Percentiles rank a stretch among this genome's conserved stretches.
These are phyloP conservation scores for Galagoides demidoff DNA, from an alignment of 2,797 vertebrate genomes.

Conservation along the genomic window DNA sequence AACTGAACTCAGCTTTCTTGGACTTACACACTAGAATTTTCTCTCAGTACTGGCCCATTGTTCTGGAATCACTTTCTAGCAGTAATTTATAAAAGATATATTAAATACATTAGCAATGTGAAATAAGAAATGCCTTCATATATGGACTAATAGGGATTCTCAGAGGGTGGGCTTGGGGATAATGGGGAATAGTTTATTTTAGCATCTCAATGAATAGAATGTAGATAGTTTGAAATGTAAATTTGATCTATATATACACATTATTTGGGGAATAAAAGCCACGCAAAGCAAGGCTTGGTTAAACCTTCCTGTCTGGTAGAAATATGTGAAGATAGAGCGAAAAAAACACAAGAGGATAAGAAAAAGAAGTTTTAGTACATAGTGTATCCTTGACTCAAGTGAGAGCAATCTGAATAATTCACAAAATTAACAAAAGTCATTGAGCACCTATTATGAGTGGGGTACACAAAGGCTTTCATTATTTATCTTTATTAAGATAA, in stretches of 20 bases:
- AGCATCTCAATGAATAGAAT: not conserved
- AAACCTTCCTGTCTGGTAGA: not conserved
- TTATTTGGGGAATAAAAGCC: constrained; percentile 5
- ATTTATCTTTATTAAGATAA: not conserved
- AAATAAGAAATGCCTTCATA: not conserved
- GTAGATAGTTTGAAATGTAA: not conserved
- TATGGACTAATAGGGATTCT: not conserved
- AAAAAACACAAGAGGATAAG: not conserved
- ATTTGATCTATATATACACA: not conserved
- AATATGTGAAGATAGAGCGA: not conserved
- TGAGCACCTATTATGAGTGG: constrained; percentile 14
- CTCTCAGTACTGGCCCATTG: not conserved
- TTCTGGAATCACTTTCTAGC: not conserved
- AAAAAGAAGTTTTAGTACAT: not conserved
- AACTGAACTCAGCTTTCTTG: constrained; percentile 14
- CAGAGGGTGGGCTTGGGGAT: not conserved
- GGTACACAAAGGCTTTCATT: not conserved
- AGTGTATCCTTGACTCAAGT: not conserved
- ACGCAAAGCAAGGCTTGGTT: not conserved
- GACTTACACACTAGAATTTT: not conserved
- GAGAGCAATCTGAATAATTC: constrained; percentile 4
- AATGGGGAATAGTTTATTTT: not conserved
- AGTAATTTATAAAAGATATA: constrained; percentile 13
- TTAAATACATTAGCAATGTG: not conserved
- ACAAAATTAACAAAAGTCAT: constrained; percentile 12